Conservation (phyloP, 1,140 invertebrate genomes). For the Hestina assimilis region DNA sequence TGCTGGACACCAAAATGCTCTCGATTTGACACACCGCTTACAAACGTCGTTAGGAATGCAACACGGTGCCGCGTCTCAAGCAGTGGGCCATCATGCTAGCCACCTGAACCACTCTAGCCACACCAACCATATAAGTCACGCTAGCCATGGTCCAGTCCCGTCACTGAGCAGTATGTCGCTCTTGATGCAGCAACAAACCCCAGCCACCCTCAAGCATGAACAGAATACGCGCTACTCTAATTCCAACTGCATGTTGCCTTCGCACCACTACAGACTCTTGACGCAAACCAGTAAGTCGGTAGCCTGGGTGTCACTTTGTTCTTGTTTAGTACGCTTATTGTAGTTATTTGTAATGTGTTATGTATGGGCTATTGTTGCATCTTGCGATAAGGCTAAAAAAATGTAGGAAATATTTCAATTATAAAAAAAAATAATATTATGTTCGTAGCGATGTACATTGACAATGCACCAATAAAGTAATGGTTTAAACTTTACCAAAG, state of each 20-base stretch:
- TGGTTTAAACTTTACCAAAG: constrained; percentile 13
- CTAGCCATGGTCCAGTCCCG: constrained; percentile 9
- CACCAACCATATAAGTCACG: constrained; percentile 30
- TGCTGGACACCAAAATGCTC: constrained; percentile 44
- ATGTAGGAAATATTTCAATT: constrained; percentile 14
- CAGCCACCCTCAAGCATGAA: constrained; percentile 49
- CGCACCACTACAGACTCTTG: constrained; percentile 56
- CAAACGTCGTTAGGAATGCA: constrained; percentile 30
- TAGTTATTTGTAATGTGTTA: constrained; percentile 16
- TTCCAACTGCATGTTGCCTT: constrained; percentile 53
- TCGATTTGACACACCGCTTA: constrained; percentile 45
- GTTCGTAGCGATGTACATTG: constrained; percentile 26
- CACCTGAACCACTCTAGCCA: constrained; percentile 29
- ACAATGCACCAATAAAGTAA: constrained; percentile 28
- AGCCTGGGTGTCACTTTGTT: not conserved
- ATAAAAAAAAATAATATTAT: constrained; percentile 23
- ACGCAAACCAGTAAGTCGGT: constrained; percentile 61
- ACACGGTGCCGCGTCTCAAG: constrained; percentile 29
- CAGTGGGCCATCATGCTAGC: constrained; percentile 36
- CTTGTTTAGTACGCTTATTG: not conserved
- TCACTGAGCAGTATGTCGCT: constrained; percentile 41
- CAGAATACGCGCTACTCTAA: constrained; percentile 53
- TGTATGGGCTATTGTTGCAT: constrained; percentile 39
- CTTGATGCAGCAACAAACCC: constrained; percentile 46
- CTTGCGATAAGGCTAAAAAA: constrained; percentile 24